Base-by-base conservation (phyloP, 2,113 vertebrate genomes). In the Choloepus hoffmanni region DNA sequence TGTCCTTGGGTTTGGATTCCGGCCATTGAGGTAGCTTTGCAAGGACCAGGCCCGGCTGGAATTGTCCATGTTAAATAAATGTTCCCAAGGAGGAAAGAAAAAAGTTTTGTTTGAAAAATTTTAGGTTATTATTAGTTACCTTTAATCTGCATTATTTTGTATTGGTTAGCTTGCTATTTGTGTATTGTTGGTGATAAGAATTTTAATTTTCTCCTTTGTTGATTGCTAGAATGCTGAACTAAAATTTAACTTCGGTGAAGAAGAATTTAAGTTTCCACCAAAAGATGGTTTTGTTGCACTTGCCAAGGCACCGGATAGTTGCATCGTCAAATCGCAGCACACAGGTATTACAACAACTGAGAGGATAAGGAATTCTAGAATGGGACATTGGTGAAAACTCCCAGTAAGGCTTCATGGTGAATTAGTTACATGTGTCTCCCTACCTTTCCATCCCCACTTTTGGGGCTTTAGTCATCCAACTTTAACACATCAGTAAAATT, bases 161-260 rank as follows among this genome's bases (percentile, higher is more conserved):
- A 55, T 13, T 65, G 5, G n/a, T 40, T 33, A 19, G 43, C 87
- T 84, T 67, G 40, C 33, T 43, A 0, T 78, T 67, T 50, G 45
- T 58, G 19, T 14, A 76, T 36, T 33, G 24, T 50, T 74, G 14
- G 60, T 24, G 53, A 60, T 74, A 89, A 94, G 33, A 81, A 7
- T 77, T 85, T 45, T 30, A 40, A 11, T 90, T 92, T 96, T 92
- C 55, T 85, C 18, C 58, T 92, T 73, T 95, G 67, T 95, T 45
- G 93, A 60, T 24, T 97, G 26, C 16, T 98, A 99, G 99, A 99
- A 99, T 95, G 99, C 99, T 77, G 99, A 99, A 94, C 98, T 99
- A 83, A 99, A 99, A 98, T 99, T 99, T 96, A 99, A 99, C 98
- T 99, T 99, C 70, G 99, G 99, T 85, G 99, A 99, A 86, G 99